A percentile compares a stretch with the other conserved stretches of the same genome.
These are phyloP conservation scores for Microcebus murinus DNA, from an alignment of 2,113 vertebrate genomes.

Conservation along the genomic window DNA sequence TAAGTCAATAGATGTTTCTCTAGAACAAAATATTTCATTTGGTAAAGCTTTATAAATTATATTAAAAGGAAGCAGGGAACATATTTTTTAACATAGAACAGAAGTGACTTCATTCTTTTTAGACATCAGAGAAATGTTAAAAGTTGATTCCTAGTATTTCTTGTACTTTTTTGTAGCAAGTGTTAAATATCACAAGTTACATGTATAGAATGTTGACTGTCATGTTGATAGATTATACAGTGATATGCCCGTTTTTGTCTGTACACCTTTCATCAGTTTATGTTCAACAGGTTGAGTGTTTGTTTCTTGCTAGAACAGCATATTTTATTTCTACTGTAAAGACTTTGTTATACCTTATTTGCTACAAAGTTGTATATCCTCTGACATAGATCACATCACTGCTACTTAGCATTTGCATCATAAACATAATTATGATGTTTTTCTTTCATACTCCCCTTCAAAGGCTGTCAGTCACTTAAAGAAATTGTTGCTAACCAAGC, in stretches of 20 bases:
- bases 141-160: constrained; percentile 53
- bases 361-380: constrained; percentile 47
- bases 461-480: constrained; percentile 67
- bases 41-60: constrained; percentile 71
- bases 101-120: constrained; percentile 67
- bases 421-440: constrained; percentile 17
- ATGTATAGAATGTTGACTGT: constrained; percentile 73
- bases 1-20: constrained; percentile 67
- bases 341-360: constrained; percentile 73
- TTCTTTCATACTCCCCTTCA: constrained; percentile 23
- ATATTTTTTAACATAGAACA: constrained; percentile 70
- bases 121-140: constrained; percentile 66
- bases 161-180: constrained; percentile 71
- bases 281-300: constrained; percentile 73
- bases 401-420: constrained; percentile 37
- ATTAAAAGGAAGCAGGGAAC: constrained; percentile 66
- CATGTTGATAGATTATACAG: constrained; percentile 69
- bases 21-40: constrained; percentile 67
- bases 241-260: constrained; percentile 63
- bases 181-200: constrained; percentile 49
- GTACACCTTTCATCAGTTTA: constrained; percentile 71
- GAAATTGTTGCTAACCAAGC: constrained; percentile 63
- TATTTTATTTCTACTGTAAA: constrained; percentile 79
- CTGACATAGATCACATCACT: constrained; percentile 60
- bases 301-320: constrained; percentile 72